phyloP scores from a whole-genome alignment of 2,888 invertebrate species.

The Drosophila tripunctata region DNA sequence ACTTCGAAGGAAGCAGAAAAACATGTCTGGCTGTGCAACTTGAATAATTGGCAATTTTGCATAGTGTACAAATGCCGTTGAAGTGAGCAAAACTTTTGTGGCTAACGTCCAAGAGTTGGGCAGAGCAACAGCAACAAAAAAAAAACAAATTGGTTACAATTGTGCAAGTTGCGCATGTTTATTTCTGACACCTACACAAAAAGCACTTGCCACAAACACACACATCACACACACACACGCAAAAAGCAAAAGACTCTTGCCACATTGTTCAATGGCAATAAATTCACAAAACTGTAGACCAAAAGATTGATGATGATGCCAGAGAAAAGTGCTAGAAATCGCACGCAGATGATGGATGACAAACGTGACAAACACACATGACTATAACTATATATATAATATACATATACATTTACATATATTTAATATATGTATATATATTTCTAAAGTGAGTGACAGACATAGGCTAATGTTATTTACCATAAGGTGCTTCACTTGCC shows the following conservation, averaged over 20 bases:
- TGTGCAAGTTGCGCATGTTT: constrained; percentile 54
- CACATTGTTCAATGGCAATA: constrained; percentile 37
- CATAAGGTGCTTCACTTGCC: constrained; percentile 28
- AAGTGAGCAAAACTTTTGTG: constrained; percentile 33
- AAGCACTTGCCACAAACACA: constrained; percentile 28
- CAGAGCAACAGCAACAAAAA: constrained; percentile 3
- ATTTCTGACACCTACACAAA: constrained; percentile 48
- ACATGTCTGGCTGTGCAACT: constrained; percentile 39
- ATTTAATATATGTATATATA: constrained; percentile 12
- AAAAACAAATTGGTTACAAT: constrained; percentile 63
- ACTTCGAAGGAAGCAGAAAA: constrained; percentile 8
- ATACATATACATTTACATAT: not conserved
- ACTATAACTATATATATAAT: constrained; percentile 19
- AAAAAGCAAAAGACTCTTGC: constrained; percentile 8
- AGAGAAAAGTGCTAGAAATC: constrained; percentile 58
- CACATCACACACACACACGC: constrained; percentile 1
- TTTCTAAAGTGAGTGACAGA: constrained; percentile 45
- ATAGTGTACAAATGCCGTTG: constrained; percentile 17
- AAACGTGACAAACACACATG: constrained; percentile 32
- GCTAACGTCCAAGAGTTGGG: constrained; percentile 10
- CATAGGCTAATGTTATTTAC: constrained; percentile 61
- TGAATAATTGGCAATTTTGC: constrained; percentile 71
- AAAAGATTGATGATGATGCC: constrained; percentile 72
- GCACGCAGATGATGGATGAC: constrained; percentile 70
- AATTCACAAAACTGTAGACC: constrained; percentile 48